These are phyloP conservation scores for Dendrocincla tyrannina DNA, from an alignment of 2,797 vertebrate genomes.

Conservation along the genomic window DNA sequence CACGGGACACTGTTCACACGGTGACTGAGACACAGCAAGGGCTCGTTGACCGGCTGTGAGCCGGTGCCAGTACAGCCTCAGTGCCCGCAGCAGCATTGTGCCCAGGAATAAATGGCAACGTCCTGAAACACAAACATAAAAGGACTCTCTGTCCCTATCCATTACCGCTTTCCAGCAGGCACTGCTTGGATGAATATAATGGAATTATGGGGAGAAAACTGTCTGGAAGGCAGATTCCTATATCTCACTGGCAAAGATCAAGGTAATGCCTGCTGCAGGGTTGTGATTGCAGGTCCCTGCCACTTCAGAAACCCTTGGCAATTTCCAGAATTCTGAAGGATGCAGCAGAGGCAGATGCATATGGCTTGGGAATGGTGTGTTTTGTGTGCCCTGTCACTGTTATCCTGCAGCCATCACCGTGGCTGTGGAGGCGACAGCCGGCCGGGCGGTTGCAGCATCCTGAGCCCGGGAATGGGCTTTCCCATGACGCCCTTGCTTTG, in stretches of 20 bases:
- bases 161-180: neutral
- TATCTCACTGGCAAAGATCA: neutral
- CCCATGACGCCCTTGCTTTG: neutral
- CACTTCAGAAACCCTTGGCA: rapidly evolving
- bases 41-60: neutral
- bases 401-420: rapidly evolving
- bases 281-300: rapidly evolving
- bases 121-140: neutral
- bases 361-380: neutral
- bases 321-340: rapidly evolving
- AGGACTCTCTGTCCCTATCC: neutral
- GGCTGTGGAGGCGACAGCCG: rapidly evolving
- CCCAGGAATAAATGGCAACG: neutral
- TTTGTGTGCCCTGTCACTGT: neutral
- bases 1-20: rapidly evolving
- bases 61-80: rapidly evolving
- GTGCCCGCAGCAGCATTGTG: neutral
- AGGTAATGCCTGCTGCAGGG: neutral
- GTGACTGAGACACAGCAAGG: rapidly evolving
- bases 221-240: rapidly evolving
- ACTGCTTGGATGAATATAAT: rapidly evolving
- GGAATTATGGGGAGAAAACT: neutral
- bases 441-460: neutral
- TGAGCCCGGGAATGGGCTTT: neutral
- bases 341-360: rapidly evolving